These are phyloP conservation scores for Acridotheres tristis DNA, from an alignment of 2,797 vertebrate species.

Conservation along the genomic window DNA sequence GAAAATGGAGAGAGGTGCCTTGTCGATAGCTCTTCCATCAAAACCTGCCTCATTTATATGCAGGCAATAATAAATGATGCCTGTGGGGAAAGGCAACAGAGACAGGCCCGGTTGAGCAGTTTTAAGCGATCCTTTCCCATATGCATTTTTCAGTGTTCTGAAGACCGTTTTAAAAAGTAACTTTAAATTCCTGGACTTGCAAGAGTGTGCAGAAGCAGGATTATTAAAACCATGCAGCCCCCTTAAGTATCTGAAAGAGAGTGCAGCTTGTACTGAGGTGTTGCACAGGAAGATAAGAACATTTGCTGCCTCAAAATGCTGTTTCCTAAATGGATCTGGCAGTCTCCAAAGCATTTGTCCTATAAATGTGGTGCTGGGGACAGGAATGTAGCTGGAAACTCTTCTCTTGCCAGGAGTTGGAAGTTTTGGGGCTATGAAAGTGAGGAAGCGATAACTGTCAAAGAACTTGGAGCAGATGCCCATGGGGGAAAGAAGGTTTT, in stretches of 20 bases:
- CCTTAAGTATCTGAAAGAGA: not conserved
- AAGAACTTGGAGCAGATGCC: not conserved
- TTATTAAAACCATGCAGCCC: not conserved
- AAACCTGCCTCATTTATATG: slow-evolving; percentile 48
- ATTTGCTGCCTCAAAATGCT: not conserved
- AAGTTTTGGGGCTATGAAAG: not conserved
- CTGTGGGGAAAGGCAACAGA: slow-evolving; percentile 51
- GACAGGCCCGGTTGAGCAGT: slow-evolving; percentile 5
- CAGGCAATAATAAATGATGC: slow-evolving; percentile 47
- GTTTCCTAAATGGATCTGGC: not conserved
- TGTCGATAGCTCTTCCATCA: slow-evolving; percentile 41
- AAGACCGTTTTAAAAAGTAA: slow-evolving; percentile 12
- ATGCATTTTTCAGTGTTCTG: slow-evolving; percentile 22
- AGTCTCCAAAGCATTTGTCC: not conserved
- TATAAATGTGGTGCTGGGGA: not conserved
- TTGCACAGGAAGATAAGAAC: not conserved
- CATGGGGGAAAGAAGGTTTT: rapidly evolving
- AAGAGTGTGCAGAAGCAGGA: not conserved
- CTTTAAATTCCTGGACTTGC: not conserved
- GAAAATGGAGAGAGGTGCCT: slow-evolving; percentile 12
- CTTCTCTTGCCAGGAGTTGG: not conserved
- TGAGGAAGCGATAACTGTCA: rapidly evolving
- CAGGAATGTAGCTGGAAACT: not conserved
- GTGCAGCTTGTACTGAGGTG: not conserved
- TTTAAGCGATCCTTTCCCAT: not conserved